A percentile compares a stretch with the other conserved stretches of the same genome.
Conservation (phyloP, 2,797 vertebrate species). For the Onychomys torridus region DNA sequence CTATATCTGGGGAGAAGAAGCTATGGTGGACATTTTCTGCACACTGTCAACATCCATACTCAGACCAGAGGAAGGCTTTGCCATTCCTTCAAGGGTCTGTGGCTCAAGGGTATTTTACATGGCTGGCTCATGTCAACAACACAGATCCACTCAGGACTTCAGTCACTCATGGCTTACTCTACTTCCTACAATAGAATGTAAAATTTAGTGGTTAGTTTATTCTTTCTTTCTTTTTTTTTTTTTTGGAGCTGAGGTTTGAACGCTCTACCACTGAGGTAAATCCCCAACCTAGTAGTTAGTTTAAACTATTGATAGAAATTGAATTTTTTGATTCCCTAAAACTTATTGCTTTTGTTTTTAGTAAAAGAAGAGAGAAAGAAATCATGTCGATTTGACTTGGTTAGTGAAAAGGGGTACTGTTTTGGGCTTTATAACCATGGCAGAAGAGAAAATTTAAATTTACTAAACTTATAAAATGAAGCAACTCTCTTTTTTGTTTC, state of each 20-base stretch:
- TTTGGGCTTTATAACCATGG: conserved; percentile 22
- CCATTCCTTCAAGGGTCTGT: background rate
- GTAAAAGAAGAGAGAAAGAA: conserved; percentile 54
- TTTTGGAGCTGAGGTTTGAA: no score
- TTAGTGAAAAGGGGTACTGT: conserved; percentile 48
- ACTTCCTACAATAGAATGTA: background rate
- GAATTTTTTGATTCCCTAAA: conserved; percentile 40
- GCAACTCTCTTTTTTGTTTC: background rate
- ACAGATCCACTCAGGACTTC: background rate
- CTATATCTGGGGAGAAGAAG: background rate
- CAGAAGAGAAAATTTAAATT: conserved; percentile 35
- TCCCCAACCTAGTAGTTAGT: no score
- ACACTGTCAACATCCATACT: background rate
- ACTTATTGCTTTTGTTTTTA: background rate
- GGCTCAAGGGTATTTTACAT: background rate
- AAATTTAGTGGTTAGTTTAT: conserved; percentile 34
- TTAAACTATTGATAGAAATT: conserved; percentile 41
- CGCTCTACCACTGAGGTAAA: no score
- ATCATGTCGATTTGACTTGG: background rate
- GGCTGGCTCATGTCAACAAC: background rate
- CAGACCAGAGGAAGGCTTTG: background rate
- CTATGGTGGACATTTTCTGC: background rate
- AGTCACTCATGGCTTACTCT: background rate
- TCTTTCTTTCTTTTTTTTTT: no score
- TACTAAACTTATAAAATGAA: conserved; percentile 36